Evolutionary conservation across 2,113 vertebrate species (phyloP).

Genomic region (Syngnathus scovelli): DNA sequence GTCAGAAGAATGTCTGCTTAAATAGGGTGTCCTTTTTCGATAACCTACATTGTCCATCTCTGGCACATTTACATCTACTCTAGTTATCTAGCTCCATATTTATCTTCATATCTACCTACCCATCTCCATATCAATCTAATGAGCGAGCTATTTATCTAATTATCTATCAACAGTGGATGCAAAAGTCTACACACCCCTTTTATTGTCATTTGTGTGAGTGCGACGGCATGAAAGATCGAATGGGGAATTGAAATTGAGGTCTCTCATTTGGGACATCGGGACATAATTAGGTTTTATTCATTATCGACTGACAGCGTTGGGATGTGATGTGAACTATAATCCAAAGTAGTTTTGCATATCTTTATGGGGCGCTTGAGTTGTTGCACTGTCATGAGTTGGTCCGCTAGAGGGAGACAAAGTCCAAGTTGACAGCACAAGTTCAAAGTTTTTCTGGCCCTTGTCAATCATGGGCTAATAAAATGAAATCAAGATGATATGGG

Average conservation of each 20-base stretch:
- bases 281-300: constrained; percentile 55
- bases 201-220: constrained; percentile 10
- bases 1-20: constrained; percentile 17
- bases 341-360: background rate
- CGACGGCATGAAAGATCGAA: constrained; percentile 42
- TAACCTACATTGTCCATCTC: background rate
- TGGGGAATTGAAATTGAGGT: constrained; percentile 45
- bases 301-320: constrained; percentile 35
- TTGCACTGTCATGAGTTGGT: too few species aligned
- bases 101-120: background rate
- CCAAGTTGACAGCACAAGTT: too few species aligned
- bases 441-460: too few species aligned
- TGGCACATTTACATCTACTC: background rate
- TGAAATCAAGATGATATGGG: too few species aligned
- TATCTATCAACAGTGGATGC: background rate
- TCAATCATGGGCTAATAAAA: too few species aligned
- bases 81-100: background rate
- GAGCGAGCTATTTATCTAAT: background rate
- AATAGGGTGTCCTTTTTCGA: background rate
- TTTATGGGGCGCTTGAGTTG: too few species aligned
- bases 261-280: constrained; percentile 55
- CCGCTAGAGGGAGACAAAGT: too few species aligned
- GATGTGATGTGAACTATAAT: background rate
- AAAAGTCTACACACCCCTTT: background rate
- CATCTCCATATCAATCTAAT: background rate